These are phyloP conservation scores for Silurus aristotelis DNA, from an alignment of 2,797 vertebrate species.

Conservation along the genomic window DNA sequence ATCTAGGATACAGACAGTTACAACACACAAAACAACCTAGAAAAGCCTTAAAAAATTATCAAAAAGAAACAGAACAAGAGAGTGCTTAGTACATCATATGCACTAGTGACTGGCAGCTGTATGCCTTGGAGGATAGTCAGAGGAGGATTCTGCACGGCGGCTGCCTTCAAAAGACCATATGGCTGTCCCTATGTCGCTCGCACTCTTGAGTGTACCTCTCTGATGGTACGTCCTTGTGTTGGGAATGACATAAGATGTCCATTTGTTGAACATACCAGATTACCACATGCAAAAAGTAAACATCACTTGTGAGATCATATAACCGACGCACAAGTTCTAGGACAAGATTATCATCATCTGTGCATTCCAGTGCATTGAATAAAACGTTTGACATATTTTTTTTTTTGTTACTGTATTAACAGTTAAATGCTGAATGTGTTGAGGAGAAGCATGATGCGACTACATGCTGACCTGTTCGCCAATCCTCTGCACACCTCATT, in stretches of 20 bases:
- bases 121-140: slow-evolving; percentile 48
- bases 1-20: neutral
- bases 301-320: neutral
- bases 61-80: neutral
- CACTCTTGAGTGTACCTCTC: neutral
- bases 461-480: neutral
- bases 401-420: neutral
- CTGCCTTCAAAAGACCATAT: slow-evolving; percentile 57
- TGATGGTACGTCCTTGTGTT: neutral
- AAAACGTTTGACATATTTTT: neutral
- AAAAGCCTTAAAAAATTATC: neutral
- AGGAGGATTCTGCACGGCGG: slow-evolving; percentile 23
- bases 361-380: neutral
- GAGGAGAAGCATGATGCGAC: neutral
- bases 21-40: neutral
- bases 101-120: slow-evolving; percentile 43
- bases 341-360: neutral
- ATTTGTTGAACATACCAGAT: neutral
- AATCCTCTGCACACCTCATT: neutral
- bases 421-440: no score
- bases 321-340: neutral
- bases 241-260: neutral
- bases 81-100: neutral
- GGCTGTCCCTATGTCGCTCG: slow-evolving; percentile 29
- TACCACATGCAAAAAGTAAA: neutral